A percentile compares a stretch with the other conserved stretches of the same genome.
phyloP scores from a whole-genome alignment of 2,797 vertebrate species.

The Pyrocephalus nanus region DNA sequence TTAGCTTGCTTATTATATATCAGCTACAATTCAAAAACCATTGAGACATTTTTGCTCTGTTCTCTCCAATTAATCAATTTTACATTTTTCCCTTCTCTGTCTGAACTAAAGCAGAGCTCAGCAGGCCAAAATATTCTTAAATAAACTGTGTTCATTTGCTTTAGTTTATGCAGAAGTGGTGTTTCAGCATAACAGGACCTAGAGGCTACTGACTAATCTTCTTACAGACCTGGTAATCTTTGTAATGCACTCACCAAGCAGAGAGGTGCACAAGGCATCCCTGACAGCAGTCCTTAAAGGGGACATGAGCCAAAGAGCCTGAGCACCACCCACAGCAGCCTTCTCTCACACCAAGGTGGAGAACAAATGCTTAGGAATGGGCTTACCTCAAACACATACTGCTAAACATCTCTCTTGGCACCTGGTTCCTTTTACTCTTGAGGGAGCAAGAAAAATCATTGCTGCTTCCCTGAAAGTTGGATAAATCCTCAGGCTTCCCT shows the following conservation, averaged over 20 bases:
- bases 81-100: neutral
- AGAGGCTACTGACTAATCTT: constrained; percentile 37
- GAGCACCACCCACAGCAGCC: neutral
- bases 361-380: neutral
- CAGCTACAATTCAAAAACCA: neutral
- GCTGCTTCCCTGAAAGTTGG: neutral
- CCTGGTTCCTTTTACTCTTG: neutral
- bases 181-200: neutral
- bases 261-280: neutral
- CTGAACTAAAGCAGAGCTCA: neutral
- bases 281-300: constrained; percentile 23
- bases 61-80: neutral
- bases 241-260: constrained; percentile 11
- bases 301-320: neutral
- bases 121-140: neutral
- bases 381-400: neutral
- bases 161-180: neutral
- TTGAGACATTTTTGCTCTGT: accelerated
- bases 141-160: neutral
- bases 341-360: accelerated
- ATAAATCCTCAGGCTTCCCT: neutral
- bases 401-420: neutral
- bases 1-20: neutral
- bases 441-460: neutral
- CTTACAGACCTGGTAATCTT: constrained; percentile 57